These are phyloP conservation scores for Pipistrellus pipistrellus DNA, from an alignment of 2,797 vertebrate species.

Conservation along the genomic window DNA sequence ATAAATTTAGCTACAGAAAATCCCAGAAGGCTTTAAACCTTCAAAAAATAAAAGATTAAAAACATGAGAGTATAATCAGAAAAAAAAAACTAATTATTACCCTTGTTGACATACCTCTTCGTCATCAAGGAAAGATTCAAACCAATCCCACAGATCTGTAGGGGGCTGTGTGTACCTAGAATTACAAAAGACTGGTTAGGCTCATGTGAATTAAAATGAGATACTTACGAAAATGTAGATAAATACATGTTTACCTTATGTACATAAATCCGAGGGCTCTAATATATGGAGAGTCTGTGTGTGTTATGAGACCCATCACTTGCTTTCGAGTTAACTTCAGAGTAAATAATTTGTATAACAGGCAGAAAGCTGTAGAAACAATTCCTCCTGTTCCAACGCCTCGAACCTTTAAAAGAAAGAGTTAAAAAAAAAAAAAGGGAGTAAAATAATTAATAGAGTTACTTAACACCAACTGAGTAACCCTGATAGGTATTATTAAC, in stretches of 20 bases:
- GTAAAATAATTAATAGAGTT: conserved; percentile 41
- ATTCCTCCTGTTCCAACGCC: conserved; percentile 99
- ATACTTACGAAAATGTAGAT: conserved; percentile 39
- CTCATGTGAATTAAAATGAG: conserved; percentile 63
- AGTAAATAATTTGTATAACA: conserved; percentile 99
- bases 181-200: conserved; percentile 76
- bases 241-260: conserved; percentile 92
- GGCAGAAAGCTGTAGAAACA: conserved; percentile 98
- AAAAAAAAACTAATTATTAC: conserved; percentile 94
- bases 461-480: conserved; percentile 55
- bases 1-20: conserved; percentile 61
- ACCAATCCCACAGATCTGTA: conserved; percentile 98
- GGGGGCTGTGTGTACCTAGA: conserved; percentile 98
- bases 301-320: conserved; percentile 99
- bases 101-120: conserved; percentile 99
- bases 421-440: conserved; percentile 31
- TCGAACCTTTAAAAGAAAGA: conserved; percentile 92
- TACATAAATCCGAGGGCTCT: conserved; percentile 99
- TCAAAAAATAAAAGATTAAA: conserved; percentile 52
- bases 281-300: conserved; percentile 99
- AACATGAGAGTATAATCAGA: conserved; percentile 80
- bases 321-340: conserved; percentile 99
- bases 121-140: conserved; percentile 99
- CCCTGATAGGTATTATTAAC: conserved; percentile 21
- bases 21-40: conserved; percentile 29